These are phyloP conservation scores for Chironomus striatipennis DNA, from an alignment of 1,140 invertebrate species.

Conservation along the genomic window DNA sequence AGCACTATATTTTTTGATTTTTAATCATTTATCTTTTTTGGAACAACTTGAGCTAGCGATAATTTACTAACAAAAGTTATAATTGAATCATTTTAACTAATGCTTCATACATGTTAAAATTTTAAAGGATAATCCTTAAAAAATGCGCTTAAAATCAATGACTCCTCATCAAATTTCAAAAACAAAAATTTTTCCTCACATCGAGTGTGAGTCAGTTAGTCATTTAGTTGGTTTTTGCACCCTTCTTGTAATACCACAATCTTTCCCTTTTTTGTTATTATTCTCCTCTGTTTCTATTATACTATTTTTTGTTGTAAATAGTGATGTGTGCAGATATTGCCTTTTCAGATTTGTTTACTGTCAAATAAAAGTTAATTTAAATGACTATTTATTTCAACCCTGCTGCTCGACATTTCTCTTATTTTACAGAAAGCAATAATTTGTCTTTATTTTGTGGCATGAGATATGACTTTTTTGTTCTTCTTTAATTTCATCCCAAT, in stretches of 20 bases:
- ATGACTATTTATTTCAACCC: conserved; percentile 8
- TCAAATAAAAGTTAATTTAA: conserved; percentile 23
- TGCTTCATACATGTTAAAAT: no score
- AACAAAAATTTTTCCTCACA: not conserved
- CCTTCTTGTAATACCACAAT: not conserved
- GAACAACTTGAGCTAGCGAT: no score
- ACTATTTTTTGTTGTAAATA: no score
- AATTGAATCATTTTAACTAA: no score
- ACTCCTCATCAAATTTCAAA: not conserved
- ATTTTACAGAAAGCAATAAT: not conserved
- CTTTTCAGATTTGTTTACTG: conserved; percentile 20
- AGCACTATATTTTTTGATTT: no score
- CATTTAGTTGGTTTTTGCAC: not conserved
- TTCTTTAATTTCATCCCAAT: not conserved
- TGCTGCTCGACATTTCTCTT: not conserved
- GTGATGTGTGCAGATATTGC: not conserved
- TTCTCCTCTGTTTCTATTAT: not conserved
- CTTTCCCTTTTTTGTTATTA: not conserved
- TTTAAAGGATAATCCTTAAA: no score
- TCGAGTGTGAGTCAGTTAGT: not conserved
- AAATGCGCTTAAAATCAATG: no score
- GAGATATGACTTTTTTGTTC: not conserved
- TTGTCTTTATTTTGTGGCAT: conserved; percentile 11
- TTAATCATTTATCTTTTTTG: no score
- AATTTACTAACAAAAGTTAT: no score